Base-by-base conservation (phyloP, 2,113 vertebrate species). In the Gasterosteus nipponicus region DNA sequence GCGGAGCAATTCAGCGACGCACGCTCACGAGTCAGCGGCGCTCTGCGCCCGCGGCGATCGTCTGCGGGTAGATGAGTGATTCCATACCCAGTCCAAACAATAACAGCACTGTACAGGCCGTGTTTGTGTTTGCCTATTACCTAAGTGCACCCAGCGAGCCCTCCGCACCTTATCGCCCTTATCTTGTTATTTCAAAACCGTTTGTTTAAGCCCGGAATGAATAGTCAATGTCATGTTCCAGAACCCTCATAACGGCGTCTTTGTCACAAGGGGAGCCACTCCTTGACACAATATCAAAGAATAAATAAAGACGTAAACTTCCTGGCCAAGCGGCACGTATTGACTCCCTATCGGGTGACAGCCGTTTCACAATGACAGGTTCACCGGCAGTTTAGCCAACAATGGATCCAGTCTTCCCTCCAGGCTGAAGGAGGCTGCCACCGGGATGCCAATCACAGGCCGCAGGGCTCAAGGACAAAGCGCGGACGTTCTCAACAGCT, bases 51-150 rank as follows among this genome's bases (percentile, higher is more conserved):
- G 74, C 78, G 88, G 91, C 91, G 80, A 81, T 87, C 73, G 60
- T 73, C 87, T 86, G 86, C 69, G 26, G 82, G 85, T 81, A 71
- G 87, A 91, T 90, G 89, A 92, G 85, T 92, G 86, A 90, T 88
- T 92, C 88, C 87, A 88, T 90, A 89, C 79, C 76, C 89, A 93
- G 88, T 89, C 90, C 94, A 94, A 94, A 95, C 94, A 95, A 94
- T 93, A 94, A 94, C 92, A 94, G 63, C 83, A 92, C 91, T 93
- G 91, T 93, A 93, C 92, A 93, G 93, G 93, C 88, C 76, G n/a
- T 92, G 92, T 95, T 94, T 93, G 89, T 93, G 93, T 94, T 93
- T 94, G 93, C 92, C 89, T 87, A 93, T 93, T 94, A 94, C 93
- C 93, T 92, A 92, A 93, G 87, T 81, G 85, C 87, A 71, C 83